phyloP scores from a whole-genome alignment of 35 echinoderm and acorn worm species.

The Hemicentrotus pulcherrimus region DNA sequence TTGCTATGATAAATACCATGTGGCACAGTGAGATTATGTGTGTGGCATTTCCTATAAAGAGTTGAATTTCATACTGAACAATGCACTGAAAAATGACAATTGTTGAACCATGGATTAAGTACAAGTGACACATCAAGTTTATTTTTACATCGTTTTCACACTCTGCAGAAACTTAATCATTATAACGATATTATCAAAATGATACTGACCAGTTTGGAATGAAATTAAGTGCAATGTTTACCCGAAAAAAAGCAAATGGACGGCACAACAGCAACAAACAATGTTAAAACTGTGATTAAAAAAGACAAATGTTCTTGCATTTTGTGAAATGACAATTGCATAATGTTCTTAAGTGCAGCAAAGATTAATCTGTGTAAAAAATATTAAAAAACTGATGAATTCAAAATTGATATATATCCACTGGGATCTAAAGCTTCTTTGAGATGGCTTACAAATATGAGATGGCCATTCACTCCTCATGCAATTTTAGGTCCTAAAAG shows the following conservation, averaged over 20 bases:
- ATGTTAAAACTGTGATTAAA: neutral
- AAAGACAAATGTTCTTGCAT: neutral
- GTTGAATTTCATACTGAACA: neutral
- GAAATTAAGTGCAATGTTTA: neutral
- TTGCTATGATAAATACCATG: too few species aligned
- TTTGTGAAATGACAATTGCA: neutral
- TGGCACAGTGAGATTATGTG: too few species aligned
- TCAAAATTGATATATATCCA: neutral
- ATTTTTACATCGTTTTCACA: neutral
- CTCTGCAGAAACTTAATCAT: neutral
- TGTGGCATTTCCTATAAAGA: too few species aligned
- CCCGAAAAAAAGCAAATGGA: neutral
- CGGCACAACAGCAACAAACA: neutral
- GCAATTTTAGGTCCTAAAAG: too few species aligned
- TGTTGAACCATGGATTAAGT: neutral
- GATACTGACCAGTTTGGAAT: constrained; percentile 1
- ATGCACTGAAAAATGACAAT: neutral
- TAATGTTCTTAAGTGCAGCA: neutral
- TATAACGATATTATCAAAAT: neutral
- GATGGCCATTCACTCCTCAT: too few species aligned
- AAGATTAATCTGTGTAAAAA: too few species aligned
- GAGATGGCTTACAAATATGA: neutral
- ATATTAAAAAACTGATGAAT: neutral
- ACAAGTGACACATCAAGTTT: neutral
- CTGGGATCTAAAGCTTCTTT: neutral